Evolutionary conservation across 64 coral and sea anemone species (phyloP).

Genomic region (Stylophora pistillata): DNA sequence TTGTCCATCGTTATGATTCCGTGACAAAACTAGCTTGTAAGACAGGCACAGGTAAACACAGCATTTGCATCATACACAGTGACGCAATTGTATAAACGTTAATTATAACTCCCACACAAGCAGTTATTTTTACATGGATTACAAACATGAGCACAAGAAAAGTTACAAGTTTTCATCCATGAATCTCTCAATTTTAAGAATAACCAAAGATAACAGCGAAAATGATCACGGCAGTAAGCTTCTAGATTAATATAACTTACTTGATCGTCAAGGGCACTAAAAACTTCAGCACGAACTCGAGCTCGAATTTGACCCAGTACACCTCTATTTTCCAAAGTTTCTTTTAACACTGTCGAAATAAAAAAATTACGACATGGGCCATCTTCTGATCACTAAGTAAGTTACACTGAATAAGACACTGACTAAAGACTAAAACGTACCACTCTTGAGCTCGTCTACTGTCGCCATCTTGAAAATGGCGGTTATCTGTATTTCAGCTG

Average conservation of each 20-base stretch:
- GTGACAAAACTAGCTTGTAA: too few relatives aligned
- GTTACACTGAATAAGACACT: not conserved
- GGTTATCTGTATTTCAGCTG: constrained; percentile 19
- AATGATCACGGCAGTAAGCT: not conserved
- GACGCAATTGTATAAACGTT: too few relatives aligned
- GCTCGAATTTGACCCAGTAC: constrained; percentile 96
- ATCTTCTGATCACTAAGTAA: not conserved
- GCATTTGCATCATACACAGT: too few relatives aligned
- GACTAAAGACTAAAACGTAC: constrained; percentile 36
- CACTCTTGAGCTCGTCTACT: constrained; percentile 83
- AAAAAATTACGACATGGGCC: not conserved
- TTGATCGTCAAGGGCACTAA: constrained; percentile 95
- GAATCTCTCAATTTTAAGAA: not conserved
- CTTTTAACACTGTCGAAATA: constrained; percentile 76
- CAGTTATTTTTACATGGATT: too few relatives aligned
- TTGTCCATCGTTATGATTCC: too few relatives aligned
- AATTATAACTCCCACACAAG: too few relatives aligned
- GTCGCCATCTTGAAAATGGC: constrained; percentile 99
- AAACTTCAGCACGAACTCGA: constrained; percentile 91
- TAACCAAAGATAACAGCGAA: not conserved
- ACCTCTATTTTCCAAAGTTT: constrained; percentile 93
- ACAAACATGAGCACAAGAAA: too few relatives aligned
- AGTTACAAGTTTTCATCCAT: too few relatives aligned
- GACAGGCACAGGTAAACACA: too few relatives aligned
- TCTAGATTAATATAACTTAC: constrained; percentile 23